Conservation (phyloP, 2,888 invertebrate genomes). For the Drosophila mimetica region DNA sequence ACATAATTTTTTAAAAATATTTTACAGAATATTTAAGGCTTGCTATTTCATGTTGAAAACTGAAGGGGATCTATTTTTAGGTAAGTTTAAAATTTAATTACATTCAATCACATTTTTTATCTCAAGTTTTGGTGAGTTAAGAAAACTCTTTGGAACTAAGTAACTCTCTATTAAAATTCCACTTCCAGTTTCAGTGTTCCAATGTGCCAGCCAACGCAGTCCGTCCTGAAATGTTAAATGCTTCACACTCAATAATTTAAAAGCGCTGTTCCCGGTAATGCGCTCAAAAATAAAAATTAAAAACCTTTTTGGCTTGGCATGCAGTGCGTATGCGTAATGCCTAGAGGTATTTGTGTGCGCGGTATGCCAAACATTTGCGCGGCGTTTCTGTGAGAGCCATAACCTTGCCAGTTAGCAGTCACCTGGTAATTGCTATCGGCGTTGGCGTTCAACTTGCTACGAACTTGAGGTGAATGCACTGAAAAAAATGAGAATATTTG, state of each 20-base stretch:
- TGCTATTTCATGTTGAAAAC: neutral
- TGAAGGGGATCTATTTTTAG: rapidly evolving
- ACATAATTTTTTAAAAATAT: neutral
- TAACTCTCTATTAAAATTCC: too few relatives aligned
- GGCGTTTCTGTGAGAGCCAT: conserved; percentile 62
- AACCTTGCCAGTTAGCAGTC: conserved; percentile 70
- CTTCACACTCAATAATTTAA: conserved; percentile 77
- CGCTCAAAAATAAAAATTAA: conserved; percentile 16
- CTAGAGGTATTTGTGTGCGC: conserved; percentile 42
- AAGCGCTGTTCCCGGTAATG: conserved; percentile 45
- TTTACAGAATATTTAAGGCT: neutral
- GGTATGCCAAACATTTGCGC: conserved; percentile 73
- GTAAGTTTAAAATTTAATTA: too few relatives aligned
- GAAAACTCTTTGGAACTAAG: too few relatives aligned
- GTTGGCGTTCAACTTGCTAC: conserved; percentile 47
- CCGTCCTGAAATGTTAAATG: conserved; percentile 47
- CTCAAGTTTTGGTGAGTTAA: too few relatives aligned
- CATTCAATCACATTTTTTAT: too few relatives aligned
- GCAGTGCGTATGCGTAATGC: conserved; percentile 72
- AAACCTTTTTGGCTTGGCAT: conserved; percentile 49
- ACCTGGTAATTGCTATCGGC: conserved; percentile 69
- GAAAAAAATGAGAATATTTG: neutral
- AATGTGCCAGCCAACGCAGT: conserved; percentile 21
- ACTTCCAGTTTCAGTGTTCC: too few relatives aligned
- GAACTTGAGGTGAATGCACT: conserved; percentile 21